These are phyloP conservation scores for Manis crassicaudata DNA, from an alignment of 2,797 vertebrate genomes.

Conservation along the genomic window DNA sequence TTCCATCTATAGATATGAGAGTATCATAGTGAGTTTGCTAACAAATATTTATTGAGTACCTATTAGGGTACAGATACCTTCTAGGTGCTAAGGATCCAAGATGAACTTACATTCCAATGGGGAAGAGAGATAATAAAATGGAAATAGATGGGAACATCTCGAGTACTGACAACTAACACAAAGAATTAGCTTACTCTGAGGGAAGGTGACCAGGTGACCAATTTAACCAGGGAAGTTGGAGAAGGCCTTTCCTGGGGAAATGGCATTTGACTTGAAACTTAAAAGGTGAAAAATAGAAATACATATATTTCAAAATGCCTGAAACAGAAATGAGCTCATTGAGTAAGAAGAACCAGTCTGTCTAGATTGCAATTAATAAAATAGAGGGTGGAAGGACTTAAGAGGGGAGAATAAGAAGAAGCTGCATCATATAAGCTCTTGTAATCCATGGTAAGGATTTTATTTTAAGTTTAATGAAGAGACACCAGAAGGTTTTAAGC, in stretches of 20 bases:
- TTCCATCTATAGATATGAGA: not conserved
- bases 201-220: not conserved
- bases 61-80: not conserved
- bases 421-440: not conserved
- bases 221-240: not conserved
- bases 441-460: not conserved
- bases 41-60: not conserved
- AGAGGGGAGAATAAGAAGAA: not conserved
- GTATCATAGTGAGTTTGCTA: not conserved
- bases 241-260: not conserved
- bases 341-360: not conserved
- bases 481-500: not conserved
- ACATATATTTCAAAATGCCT: not conserved
- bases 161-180: not conserved
- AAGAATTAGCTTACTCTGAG: not conserved
- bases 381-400: not conserved
- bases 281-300: not conserved
- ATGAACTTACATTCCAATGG: not conserved
- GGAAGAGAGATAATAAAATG: not conserved
- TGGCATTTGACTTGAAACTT: conserved; percentile 2
- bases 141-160: not conserved
- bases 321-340: not conserved
- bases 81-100: not conserved
- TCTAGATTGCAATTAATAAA: not conserved
- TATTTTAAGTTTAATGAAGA: conserved; percentile 3